Percentiles rank a stretch among this genome's conserved stretches.
phyloP scores from a whole-genome alignment of 64 coral and sea anemone species.

The Astreopora myriophthalma region DNA sequence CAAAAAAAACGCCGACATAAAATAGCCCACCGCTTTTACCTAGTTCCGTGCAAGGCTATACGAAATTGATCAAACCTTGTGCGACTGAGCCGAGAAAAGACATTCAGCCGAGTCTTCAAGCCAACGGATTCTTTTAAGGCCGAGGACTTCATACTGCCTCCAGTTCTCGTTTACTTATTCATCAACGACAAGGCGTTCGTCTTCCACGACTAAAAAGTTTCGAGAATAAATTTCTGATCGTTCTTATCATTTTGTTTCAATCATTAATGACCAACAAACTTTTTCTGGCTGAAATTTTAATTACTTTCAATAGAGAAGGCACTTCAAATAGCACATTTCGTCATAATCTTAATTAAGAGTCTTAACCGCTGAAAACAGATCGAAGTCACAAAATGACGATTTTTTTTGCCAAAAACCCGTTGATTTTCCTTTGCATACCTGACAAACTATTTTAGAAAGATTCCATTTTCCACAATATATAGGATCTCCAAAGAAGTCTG shows the following conservation, averaged over 20 bases:
- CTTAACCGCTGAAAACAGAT: background rate
- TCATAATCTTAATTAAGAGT: background rate
- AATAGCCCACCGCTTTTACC: background rate
- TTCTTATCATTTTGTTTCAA: slow-evolving; percentile 15
- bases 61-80: slow-evolving; percentile 12
- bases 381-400: background rate
- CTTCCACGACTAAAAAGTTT: background rate
- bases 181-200: background rate
- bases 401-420: background rate
- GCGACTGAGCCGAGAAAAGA: background rate
- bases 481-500: no score
- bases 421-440: background rate
- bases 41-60: background rate
- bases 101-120: background rate
- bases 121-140: background rate
- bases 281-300: background rate
- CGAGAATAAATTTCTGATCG: background rate
- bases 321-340: background rate
- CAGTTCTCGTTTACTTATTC: background rate
- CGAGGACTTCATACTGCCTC: slow-evolving; percentile 9
- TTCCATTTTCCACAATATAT: background rate
- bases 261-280: background rate
- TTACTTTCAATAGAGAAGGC: background rate
- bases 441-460: no score
- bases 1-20: background rate